Evolutionary conservation across 2,888 invertebrate species (phyloP).

Genomic region (Globia sparganii): DNA sequence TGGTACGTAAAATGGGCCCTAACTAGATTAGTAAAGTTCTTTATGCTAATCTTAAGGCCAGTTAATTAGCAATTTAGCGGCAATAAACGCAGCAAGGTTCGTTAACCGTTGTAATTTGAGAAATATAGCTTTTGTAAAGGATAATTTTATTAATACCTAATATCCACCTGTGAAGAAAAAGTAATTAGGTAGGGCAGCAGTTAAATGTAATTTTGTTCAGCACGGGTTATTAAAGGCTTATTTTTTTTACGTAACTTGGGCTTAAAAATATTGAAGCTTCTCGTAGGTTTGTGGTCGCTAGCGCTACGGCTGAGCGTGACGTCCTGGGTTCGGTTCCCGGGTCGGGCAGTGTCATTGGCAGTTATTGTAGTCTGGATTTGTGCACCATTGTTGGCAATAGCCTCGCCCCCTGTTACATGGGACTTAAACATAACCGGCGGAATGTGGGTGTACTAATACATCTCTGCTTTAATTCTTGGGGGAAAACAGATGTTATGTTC

Average conservation of each 20-base stretch:
- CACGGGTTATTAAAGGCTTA: background rate
- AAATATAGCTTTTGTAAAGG: background rate
- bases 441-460: no score
- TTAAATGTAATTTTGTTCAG: background rate
- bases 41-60: constrained; percentile 31
- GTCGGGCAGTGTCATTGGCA: no score
- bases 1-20: no score
- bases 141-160: background rate
- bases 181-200: background rate
- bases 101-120: constrained; percentile 21
- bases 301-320: background rate
- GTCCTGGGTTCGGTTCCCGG: background rate
- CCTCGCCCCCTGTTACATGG: no score
- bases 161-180: background rate
- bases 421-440: no score
- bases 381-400: no score
- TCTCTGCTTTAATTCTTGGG: no score
- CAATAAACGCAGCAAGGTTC: constrained; percentile 26
- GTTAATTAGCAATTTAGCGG: constrained; percentile 42
- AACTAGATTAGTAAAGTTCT: constrained; percentile 28
- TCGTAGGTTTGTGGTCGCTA: background rate
- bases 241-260: background rate
- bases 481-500: background rate
- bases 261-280: background rate
- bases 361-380: no score